phyloP scores from a whole-genome alignment of 2,113 vertebrate species.

The Gila orcuttii region DNA sequence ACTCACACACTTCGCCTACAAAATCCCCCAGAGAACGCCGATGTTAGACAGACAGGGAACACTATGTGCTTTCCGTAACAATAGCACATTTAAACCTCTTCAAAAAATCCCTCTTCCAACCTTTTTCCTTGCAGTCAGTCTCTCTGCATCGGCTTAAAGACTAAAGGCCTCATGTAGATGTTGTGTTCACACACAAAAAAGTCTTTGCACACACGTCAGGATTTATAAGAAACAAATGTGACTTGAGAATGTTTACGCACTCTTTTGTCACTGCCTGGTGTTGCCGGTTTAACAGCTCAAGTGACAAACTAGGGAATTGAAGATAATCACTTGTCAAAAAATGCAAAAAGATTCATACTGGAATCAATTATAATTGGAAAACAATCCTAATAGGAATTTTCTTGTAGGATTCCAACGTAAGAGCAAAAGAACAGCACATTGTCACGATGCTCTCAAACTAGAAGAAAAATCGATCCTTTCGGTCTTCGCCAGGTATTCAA shows the following conservation, averaged over 20 bases:
- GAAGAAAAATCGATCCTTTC: too few relatives aligned
- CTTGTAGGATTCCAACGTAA: not conserved
- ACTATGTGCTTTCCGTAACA: not conserved
- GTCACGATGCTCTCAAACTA: too few relatives aligned
- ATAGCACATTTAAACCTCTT: slow-evolving; percentile 15
- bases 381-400: not conserved
- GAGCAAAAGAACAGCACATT: not conserved
- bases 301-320: not conserved
- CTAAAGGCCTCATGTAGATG: not conserved
- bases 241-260: not conserved
- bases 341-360: not conserved
- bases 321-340: not conserved
- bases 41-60: not conserved
- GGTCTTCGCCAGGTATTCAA: too few relatives aligned
- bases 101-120: slow-evolving; percentile 13
- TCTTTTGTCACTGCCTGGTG: not conserved
- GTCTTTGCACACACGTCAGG: not conserved
- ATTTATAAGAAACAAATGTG: not conserved
- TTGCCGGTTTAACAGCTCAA: not conserved
- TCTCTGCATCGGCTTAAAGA: not conserved
- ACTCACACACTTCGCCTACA: slow-evolving; percentile 19
- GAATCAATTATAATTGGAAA: too few relatives aligned
- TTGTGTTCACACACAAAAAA: not conserved
- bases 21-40: not conserved
- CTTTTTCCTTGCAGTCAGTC: not conserved